Base-by-base conservation (phyloP, 2,113 vertebrate species). In the Gopherus flavomarginatus region DNA sequence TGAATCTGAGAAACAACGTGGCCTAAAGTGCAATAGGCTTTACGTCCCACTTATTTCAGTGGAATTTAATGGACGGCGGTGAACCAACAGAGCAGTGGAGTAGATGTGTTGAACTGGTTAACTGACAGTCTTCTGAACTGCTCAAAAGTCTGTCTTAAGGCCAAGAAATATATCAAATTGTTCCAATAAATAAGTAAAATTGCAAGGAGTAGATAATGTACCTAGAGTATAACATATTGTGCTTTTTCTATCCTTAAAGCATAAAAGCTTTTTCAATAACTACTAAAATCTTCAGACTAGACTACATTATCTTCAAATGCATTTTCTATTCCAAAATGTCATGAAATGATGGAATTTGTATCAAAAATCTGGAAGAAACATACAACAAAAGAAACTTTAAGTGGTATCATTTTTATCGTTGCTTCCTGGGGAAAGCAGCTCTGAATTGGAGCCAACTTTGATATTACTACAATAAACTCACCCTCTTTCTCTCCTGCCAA, bases 311-410 rank as follows among this genome's bases (percentile, higher is more conserved):
- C 92, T 96, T 94, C 62, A 93, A 90, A 79, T 62, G 24, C 47
- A 80, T 81, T 96, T 95, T 93, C 44, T 75, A 31, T 93, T 95
- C 31, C 24, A 75, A 95, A 94, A 90, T 80, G 29, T 72, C 83
- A 84, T 47, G 54, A 88, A 92, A 88, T 92, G 27, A 86, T 31
- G 11, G 82, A 87, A 7, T 96, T 97, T 85, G 35, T 81, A 84
- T 50, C 31, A 93, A 92, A 97, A 97, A 94, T 69, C 90, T 89
- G 91, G 85, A 94, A 95, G 93, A 90, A 86, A 14, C 19, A n/a
- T 38, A 96, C 54, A 95, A 72, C 65, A 95, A 96, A 93, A 44
- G 78, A 89, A 80, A 89, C 72, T 79, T 87, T 95, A 96, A 90
- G n/a, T 93, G 85, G 69, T 31, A 89, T 78, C 75, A 81, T 82